Evolutionary conservation across 2,113 vertebrate species (phyloP), one percentile per base, ranked within the genome.

Genomic region (Monopterus albus): DNA sequence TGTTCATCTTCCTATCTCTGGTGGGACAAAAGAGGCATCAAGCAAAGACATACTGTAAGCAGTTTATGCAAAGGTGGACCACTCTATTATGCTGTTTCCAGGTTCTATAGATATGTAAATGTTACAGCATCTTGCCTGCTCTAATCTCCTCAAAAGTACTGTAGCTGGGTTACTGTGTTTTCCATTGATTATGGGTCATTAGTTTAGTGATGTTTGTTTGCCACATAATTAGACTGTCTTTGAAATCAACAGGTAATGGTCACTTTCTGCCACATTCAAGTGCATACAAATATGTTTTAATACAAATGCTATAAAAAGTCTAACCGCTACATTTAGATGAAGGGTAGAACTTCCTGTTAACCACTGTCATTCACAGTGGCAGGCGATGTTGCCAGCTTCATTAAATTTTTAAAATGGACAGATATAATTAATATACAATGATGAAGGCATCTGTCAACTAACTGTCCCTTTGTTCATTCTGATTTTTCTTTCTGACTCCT

Each of bases 1-100:
- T 23, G 52, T 92, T 93, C 92, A 93, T 93, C 58, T 81, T 93
- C 36, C 10, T 29, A 45, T 58, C 45, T 60, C 79, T 1, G 7
- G 17, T 53, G 46, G 51, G 26, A 21, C 79, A 69, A 26, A 13
- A 1, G 21, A 36, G 5, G 13, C 12, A 7, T 26, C 28, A 66
- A 14, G 65, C n/a, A 35, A n/a, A n/a, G n/a, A n/a, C n/a, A n/a
- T n/a, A n/a, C n/a, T n/a, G n/a, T n/a, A n/a, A n/a, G n/a, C n/a
- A n/a, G n/a, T n/a, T n/a, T n/a, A n/a, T n/a, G n/a, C n/a, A n/a
- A 31, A 31, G 29, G 5, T 31, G 29, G 29, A 53, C 23, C 18
- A 59, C 21, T 46, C 7, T 35, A 43, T 23, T 11, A 21, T 20
- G 2, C 17, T n/a, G 3, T 55, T 18, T 8, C n/a, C 11, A 17